Evolutionary conservation across 2,113 vertebrate species (phyloP).

Genomic region (Zingel zingel): DNA sequence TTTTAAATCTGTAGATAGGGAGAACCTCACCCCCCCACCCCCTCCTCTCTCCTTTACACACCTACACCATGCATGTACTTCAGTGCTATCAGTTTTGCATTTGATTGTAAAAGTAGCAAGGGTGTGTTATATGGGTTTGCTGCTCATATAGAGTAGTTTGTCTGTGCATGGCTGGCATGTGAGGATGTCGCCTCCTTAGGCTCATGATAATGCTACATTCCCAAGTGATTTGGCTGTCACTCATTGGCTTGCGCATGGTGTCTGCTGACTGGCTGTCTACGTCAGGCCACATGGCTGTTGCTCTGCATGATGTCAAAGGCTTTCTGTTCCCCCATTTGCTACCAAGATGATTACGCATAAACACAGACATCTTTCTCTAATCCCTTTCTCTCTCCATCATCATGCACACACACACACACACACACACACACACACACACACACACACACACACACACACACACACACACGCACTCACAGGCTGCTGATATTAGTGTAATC

Average conservation of each 20-base stretch:
- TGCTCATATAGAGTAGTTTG: slow-evolving; percentile 12
- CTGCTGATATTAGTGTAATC: slow-evolving; percentile 71
- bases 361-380: slow-evolving; percentile 49
- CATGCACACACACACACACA: slow-evolving; percentile 5
- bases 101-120: not conserved
- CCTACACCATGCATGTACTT: slow-evolving; percentile 42
- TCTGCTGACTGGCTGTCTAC: slow-evolving; percentile 57
- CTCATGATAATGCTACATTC: slow-evolving; percentile 33
- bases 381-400: slow-evolving; percentile 42
- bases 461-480: slow-evolving; percentile 18
- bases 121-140: slow-evolving; percentile 17
- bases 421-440: slow-evolving; percentile 21
- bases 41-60: slow-evolving; percentile 23
- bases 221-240: slow-evolving; percentile 23
- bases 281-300: slow-evolving; percentile 70
- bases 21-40: slow-evolving; percentile 38
- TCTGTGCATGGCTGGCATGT: slow-evolving; percentile 52
- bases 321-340: slow-evolving; percentile 65
- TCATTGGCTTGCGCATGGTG: slow-evolving; percentile 52
- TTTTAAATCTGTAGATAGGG: slow-evolving; percentile 34
- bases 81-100: slow-evolving; percentile 15
- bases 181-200: slow-evolving; percentile 28
- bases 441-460: slow-evolving; percentile 32
- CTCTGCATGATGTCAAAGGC: slow-evolving; percentile 75
- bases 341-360: slow-evolving; percentile 62